A percentile compares a stretch with the other conserved stretches of the same genome.
phyloP scores from a whole-genome alignment of 2,797 vertebrate species.

The Pangasius djambal region DNA sequence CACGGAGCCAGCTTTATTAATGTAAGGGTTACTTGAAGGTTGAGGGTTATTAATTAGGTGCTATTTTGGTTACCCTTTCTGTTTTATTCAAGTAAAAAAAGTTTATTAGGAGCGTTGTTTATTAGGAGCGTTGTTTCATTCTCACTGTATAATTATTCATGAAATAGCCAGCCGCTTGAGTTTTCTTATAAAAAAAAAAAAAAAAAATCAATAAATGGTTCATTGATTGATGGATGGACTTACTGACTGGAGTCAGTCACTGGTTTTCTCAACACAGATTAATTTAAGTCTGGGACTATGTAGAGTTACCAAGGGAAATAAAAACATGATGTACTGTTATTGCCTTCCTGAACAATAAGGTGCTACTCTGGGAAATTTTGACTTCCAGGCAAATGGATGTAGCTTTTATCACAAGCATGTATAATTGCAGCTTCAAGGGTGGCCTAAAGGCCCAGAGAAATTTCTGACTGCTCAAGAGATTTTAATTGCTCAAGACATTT shows the following conservation, averaged over 20 bases:
- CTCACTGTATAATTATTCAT: background rate
- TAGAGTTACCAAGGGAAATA: slow-evolving; percentile 41
- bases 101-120: background rate
- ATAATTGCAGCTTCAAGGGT: slow-evolving; percentile 41
- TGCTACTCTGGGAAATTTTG: slow-evolving; percentile 53
- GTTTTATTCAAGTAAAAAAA: background rate
- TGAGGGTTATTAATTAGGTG: slow-evolving; percentile 1
- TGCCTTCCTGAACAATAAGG: slow-evolving; percentile 58
- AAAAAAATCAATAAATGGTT: background rate
- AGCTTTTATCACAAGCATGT: slow-evolving; percentile 50
- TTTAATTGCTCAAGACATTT: slow-evolving; percentile 48
- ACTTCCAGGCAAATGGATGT: slow-evolving; percentile 52
- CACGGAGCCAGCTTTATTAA: slow-evolving; percentile 15
- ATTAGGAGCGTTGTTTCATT: background rate
- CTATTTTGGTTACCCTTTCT: slow-evolving; percentile 19
- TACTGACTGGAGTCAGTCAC: slow-evolving; percentile 15
- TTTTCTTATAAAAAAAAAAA: background rate
- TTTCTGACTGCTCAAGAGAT: slow-evolving; percentile 38
- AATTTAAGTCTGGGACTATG: slow-evolving; percentile 40
- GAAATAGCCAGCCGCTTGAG: background rate
- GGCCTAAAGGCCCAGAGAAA: slow-evolving; percentile 36
- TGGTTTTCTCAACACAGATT: background rate
- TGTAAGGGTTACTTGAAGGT: slow-evolving; percentile 3
- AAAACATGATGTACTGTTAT: slow-evolving; percentile 51
- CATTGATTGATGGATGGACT: background rate